Evolutionary conservation across 1,140 invertebrate genomes (phyloP), one percentile per base, ranked within the genome.

Genomic region (Drosophila bocki): DNA sequence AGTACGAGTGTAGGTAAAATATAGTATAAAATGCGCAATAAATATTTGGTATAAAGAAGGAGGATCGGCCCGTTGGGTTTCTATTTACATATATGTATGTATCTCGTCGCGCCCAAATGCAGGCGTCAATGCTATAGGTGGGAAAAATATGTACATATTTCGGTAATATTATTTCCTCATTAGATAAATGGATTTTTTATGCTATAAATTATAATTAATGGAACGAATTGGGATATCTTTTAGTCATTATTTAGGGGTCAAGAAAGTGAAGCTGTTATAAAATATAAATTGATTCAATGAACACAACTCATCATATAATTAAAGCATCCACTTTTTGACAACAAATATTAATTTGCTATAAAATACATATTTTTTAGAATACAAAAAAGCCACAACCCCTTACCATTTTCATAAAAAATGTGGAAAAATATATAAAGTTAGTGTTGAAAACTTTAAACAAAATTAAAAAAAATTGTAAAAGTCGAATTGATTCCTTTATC

Each of bases 11-110:
- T 76, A 45, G 59, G 39, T 74, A 48, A 56, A 63, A 71, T 69
- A 72, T 63, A 51, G 78, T 69, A 75, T 63, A 51, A 81, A 90
- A 71, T 90, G 86, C 85, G 85, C 85, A 90, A 90, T 90, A 88
- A 85, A 82, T 75, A 71, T 71, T 51, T 74, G 33, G 29, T 61
- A 57, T 35, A 65, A 57, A 60, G 19, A 19, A 48, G 41, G n/a
- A 48, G 17, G 58, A 50, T 39, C 53, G 29, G 29, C 11, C 19
- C 37, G 17, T 39, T 59, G 44, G 32, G 32, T 11, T 19, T 60
- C 62, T 22, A 11, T 45, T 11, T 51, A 7, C 17, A 29, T 29
- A 48, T 12, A 53, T 35, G 11, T 19, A 13, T 35, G 11, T 19
- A n/a, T 47, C 42, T 59, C 15, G 22, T 56, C 47, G 68, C 50